Evolutionary conservation across 2,888 invertebrate genomes (phyloP).

Genomic region (Cryptosula pallasiana): DNA sequence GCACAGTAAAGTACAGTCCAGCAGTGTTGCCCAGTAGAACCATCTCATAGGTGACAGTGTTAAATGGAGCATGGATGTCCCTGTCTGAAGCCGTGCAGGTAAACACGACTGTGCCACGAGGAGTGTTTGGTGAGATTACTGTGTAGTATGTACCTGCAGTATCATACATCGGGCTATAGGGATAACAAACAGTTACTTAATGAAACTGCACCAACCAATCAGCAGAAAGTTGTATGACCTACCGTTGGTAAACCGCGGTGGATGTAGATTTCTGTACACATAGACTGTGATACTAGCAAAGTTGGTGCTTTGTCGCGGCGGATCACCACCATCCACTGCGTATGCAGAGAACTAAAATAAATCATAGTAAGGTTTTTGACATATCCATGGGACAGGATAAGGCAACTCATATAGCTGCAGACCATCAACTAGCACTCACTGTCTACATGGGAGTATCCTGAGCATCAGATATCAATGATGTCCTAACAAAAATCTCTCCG

Average conservation of each 20-base stretch:
- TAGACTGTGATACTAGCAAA: conserved; percentile 1
- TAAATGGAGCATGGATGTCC: conserved; percentile 1
- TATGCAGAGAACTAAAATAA: not conserved
- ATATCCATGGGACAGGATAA: too few species aligned
- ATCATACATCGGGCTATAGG: too few species aligned
- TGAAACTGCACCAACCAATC: too few species aligned
- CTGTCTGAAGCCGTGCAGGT: not conserved
- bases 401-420: not conserved
- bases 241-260: not conserved
- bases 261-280: conserved; percentile 16
- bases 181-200: too few species aligned
- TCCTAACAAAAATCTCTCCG: conserved; percentile 6
- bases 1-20: not conserved
- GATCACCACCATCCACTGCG: conserved; percentile 11
- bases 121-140: not conserved
- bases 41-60: conserved; percentile 20
- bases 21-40: conserved; percentile 14
- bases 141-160: conserved; percentile 18
- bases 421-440: not conserved
- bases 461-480: not conserved
- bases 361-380: too few species aligned
- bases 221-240: too few species aligned
- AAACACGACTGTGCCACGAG: not conserved
- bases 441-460: not conserved
- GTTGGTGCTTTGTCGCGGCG: not conserved